Conservation (phyloP, 2,113 vertebrate genomes). For the Stigmatopora argus region DNA sequence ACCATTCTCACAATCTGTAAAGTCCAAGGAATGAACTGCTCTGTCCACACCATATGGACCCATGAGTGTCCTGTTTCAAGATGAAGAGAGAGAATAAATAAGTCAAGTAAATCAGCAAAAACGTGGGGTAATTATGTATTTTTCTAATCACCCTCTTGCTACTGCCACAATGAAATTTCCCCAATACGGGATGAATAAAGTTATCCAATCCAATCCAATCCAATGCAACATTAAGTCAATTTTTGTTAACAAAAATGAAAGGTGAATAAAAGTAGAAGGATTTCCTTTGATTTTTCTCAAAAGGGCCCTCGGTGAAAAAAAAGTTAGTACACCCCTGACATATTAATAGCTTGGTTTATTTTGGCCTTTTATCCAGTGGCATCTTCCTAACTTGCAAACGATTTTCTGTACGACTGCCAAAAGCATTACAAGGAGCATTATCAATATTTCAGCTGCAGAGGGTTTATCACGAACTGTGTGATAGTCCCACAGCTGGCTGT, state of each 20-base stretch:
- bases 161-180: too few relatives aligned
- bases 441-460: slow-evolving; percentile 32
- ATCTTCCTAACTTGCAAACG: neutral
- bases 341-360: neutral
- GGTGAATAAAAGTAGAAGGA: too few relatives aligned
- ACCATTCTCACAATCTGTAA: slow-evolving; percentile 82
- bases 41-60: slow-evolving; percentile 83
- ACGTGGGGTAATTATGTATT: too few relatives aligned
- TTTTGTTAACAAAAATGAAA: too few relatives aligned
- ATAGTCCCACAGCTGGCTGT: slow-evolving; percentile 8
- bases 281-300: too few relatives aligned
- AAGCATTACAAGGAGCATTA: slow-evolving; percentile 2
- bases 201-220: too few relatives aligned
- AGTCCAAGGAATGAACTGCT: slow-evolving; percentile 78
- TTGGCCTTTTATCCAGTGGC: neutral
- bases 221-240: too few relatives aligned
- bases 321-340: too few relatives aligned
- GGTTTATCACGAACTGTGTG: neutral
- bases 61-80: slow-evolving; percentile 80
- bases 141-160: too few relatives aligned
- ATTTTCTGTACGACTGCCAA: neutral
- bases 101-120: neutral
- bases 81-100: slow-evolving; percentile 6
- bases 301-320: too few relatives aligned
- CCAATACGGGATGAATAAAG: too few relatives aligned